Percentiles rank a stretch among this genome's conserved stretches.
Evolutionary conservation across 1,140 invertebrate species (phyloP).

Genomic region (Heterodera schachtii): DNA sequence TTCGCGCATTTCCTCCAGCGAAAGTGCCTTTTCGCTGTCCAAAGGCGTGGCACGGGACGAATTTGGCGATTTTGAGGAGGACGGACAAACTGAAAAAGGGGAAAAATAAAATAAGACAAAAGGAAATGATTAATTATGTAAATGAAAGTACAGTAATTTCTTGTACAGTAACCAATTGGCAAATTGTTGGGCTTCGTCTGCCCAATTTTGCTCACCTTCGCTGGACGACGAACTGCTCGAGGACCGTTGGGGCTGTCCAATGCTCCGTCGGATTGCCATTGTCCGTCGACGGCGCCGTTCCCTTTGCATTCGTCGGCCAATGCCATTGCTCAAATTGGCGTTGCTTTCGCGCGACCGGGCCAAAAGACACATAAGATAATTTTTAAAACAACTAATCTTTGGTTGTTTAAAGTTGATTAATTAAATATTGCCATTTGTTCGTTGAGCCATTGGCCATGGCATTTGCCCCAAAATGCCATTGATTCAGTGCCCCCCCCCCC

Average conservation of each 20-base stretch:
- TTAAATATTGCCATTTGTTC: too few relatives aligned
- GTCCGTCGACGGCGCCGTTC: not conserved
- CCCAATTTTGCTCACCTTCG: not conserved
- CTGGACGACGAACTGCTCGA: not conserved
- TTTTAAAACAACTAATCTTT: too few relatives aligned
- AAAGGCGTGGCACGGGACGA: not conserved
- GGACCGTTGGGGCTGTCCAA: not conserved
- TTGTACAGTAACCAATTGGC: too few relatives aligned
- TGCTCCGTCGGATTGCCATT: not conserved
- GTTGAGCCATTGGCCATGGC: too few relatives aligned
- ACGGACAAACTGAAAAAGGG: not conserved
- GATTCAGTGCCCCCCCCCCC: too few relatives aligned
- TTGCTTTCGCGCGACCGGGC: not conserved
- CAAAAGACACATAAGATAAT: too few relatives aligned
- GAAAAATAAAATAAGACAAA: too few relatives aligned
- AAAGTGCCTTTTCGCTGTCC: constrained; percentile 6
- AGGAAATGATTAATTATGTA: too few relatives aligned
- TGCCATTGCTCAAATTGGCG: not conserved
- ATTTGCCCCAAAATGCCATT: too few relatives aligned
- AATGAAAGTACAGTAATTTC: too few relatives aligned
- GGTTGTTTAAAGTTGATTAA: too few relatives aligned
- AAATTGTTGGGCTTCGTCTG: too few relatives aligned
- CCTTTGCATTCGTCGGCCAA: not conserved
- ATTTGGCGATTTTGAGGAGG: not conserved
- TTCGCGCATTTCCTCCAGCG: not conserved